Percentiles rank a stretch among this genome's conserved stretches.
phyloP scores from a whole-genome alignment of 92 coral and sea anemone genomes.

The Metridium senile region DNA sequence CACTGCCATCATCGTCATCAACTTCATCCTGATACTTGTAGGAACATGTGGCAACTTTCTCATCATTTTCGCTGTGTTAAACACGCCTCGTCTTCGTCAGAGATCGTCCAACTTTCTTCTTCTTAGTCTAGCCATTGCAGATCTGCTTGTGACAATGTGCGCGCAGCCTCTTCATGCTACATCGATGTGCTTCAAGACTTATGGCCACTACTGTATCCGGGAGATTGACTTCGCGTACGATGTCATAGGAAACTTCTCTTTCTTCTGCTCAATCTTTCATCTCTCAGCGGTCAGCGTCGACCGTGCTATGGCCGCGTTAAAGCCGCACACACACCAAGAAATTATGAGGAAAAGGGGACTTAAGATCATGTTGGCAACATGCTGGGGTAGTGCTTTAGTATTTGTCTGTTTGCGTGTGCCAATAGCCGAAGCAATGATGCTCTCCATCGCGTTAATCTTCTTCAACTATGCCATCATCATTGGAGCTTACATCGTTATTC shows the following conservation, averaged over 20 bases:
- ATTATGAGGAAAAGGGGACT: slow-evolving; percentile 30
- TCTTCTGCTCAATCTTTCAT: slow-evolving; percentile 30
- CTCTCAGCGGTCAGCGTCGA: slow-evolving; percentile 35
- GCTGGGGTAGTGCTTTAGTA: slow-evolving; percentile 26
- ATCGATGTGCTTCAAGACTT: slow-evolving; percentile 13
- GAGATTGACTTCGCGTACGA: slow-evolving; percentile 26
- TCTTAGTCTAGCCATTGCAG: slow-evolving; percentile 30
- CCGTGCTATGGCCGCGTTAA: slow-evolving; percentile 18
- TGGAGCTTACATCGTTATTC: slow-evolving; percentile 13
- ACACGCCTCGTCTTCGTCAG: slow-evolving; percentile 21
- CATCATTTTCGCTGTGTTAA: slow-evolving; percentile 25
- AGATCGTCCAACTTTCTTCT: slow-evolving; percentile 31
- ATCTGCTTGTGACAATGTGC: slow-evolving; percentile 24
- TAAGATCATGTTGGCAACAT: slow-evolving; percentile 24
- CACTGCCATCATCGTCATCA: slow-evolving; percentile 24
- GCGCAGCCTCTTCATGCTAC: slow-evolving; percentile 26
- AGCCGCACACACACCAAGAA: slow-evolving; percentile 13
- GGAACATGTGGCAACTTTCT: slow-evolving; percentile 33
- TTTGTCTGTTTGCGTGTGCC: slow-evolving; percentile 32
- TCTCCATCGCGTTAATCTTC: slow-evolving; percentile 17
- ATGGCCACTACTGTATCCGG: slow-evolving; percentile 7
- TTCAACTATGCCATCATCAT: slow-evolving; percentile 28
- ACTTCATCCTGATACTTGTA: slow-evolving; percentile 22
- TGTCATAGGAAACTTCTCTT: slow-evolving; percentile 20
- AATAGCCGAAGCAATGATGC: slow-evolving; percentile 6